Base-by-base conservation (phyloP, 2,888 invertebrate species). In the Listrodromus nycthemerus region DNA sequence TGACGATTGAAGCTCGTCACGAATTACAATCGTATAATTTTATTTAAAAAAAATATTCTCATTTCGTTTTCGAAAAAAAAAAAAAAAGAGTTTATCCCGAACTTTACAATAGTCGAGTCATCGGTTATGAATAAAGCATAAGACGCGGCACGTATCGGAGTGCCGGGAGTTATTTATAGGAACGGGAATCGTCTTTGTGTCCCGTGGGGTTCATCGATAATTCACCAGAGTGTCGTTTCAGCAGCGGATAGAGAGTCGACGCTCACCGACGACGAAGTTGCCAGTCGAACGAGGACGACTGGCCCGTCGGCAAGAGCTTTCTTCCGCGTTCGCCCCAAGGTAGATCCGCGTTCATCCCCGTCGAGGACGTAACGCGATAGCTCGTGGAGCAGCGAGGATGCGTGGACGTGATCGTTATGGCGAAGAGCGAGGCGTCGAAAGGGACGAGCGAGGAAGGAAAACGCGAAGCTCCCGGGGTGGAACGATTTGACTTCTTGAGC, bases 401-500 rank as follows among this genome's bases (percentile, higher is more conserved):
- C 71, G 16, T 66, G 58, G 58, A 55, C 50, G 66, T 67, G 45
- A 67, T 67, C 80, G 80, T 67, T 83, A 80, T 80, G 71, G 76
- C 73, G 65, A 24, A 55, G 52, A 67, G 45, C 41, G 61, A 41
- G 63, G 52, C 50, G n/a, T 66, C 37, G 67, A 65, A 78, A 13
- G 50, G 16, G 65, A 73, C 65, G 65, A 66, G 50, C 24, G 33
- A 61, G 48, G 66, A 19, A 45, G 52, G 55, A 50, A 81, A 65
- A 63, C 69, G 73, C 52, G 50, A 55, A 10, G 67, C 80, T 80
- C 75, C 86, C 50, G 79, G 84, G 84, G 79, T 83, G 84, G 86
- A 85, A 82, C 85, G 86, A 86, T 87, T 89, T 86, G 89, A 88
- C 89, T 89, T 89, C 88, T 89, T 87, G 87, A 89, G 88, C 87